Base-by-base conservation (phyloP, 2,888 invertebrate genomes). In the Salpingus planirostris region DNA sequence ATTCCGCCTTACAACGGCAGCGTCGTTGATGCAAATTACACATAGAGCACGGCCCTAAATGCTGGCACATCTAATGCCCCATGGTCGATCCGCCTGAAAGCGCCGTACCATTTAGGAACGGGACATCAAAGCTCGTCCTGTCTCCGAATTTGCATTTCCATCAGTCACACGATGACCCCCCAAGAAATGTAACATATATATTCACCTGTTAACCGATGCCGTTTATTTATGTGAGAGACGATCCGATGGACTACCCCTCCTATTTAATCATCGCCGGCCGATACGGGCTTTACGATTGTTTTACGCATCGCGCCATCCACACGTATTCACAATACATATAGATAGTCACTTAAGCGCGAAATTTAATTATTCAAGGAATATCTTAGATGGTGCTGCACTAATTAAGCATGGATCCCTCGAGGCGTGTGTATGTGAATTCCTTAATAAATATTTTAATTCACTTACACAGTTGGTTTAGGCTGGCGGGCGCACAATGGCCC, bases 371-470 rank as follows among this genome's bases (percentile, higher is more conserved):
- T 54, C 50, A 56, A 49, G 47, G 51, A 54, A 54, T 59, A 54
- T 56, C 55, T 56, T 53, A 59, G 59, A 57, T 45, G 54, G 44
- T 54, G 52, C 54, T 49, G 49, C 45, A 44, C 54, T 60, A 59
- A 58, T 59, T 60, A 60, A 57, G 50, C 49, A 54, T 52, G 50
- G 47, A 50, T 55, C 59, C 55, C 60, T 39, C 26, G 57, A 52
- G 57, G 49, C 52, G 50, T 50, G 53, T 59, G 53, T 57, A 59
- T 60, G 59, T 57, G 60, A 61, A 61, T 60, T 62, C 59, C 60
- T 60, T 62, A 60, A 63, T 63, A 63, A 63, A 63, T 63, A 63
- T 62, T 63, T 63, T 61, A 62, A 63, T 63, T 63, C 63, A 62
- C 61, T 62, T 62, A 61, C 56, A 57, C 57, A 60, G 62, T 60